Conservation (phyloP, 2,888 invertebrate genomes). For the Calameuta idolon region DNA sequence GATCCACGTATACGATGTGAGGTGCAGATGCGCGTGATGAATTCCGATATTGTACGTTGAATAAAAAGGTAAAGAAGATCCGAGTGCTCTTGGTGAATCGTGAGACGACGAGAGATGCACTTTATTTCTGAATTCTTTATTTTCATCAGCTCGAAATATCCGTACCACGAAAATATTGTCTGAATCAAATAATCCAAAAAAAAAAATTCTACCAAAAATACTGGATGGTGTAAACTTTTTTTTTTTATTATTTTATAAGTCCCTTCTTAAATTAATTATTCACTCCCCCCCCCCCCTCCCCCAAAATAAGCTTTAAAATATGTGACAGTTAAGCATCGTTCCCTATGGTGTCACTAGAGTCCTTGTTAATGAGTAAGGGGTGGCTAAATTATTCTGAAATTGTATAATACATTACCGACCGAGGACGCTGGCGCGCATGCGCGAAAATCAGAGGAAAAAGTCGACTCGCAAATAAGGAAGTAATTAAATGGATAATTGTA, state of each 20-base stretch:
- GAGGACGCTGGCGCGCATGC: neutral
- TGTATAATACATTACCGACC: neutral
- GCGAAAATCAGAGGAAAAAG: conserved; percentile 3
- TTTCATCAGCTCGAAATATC: neutral
- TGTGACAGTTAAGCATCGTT: neutral
- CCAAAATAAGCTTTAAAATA: no score
- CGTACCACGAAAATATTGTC: neutral
- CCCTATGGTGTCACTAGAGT: neutral
- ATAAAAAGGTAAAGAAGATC: neutral
- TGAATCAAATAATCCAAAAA: neutral
- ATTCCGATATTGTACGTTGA: neutral
- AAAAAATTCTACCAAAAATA: no score
- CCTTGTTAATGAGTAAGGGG: neutral
- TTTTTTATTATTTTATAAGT: no score
- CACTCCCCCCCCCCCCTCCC: no score
- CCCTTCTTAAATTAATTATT: no score
- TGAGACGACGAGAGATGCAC: neutral
- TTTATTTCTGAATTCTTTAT: neutral
- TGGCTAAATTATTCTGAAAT: neutral
- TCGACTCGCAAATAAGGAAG: conserved; percentile 38
- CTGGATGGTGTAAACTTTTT: no score
- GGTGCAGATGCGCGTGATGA: neutral
- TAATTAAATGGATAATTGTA: conserved; percentile 45
- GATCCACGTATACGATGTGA: neutral
- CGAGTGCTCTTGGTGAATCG: neutral